Percentiles rank a stretch among this genome's conserved stretches.
Conservation (phyloP, 1,140 invertebrate species). For the Neuroterus valhalla region DNA sequence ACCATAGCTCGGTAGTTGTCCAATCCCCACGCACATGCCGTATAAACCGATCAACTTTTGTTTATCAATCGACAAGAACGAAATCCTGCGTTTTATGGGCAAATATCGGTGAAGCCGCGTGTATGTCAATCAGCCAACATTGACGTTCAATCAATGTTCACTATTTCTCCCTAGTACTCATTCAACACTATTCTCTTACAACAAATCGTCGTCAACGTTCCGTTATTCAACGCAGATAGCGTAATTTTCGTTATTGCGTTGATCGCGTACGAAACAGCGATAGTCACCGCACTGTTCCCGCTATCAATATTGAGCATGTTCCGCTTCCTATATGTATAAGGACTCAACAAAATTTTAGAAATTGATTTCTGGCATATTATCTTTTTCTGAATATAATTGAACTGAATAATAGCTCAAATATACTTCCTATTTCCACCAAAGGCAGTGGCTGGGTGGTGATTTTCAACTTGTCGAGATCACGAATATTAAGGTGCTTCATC, state of each 20-base stretch:
- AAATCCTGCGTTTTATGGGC: constrained; percentile 41
- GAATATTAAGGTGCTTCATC: too few species aligned
- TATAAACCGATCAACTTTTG: constrained; percentile 53
- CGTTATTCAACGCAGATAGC: constrained; percentile 19
- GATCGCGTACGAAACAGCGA: constrained; percentile 40
- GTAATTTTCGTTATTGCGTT: constrained; percentile 48
- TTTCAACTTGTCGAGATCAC: too few species aligned
- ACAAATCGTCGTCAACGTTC: constrained; percentile 12
- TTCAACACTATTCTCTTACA: constrained; percentile 1
- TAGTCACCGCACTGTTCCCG: not conserved
- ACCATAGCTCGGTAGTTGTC: not conserved
- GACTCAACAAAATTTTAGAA: too few species aligned
- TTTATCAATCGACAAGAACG: constrained; percentile 55
- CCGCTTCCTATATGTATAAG: too few species aligned
- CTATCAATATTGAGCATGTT: constrained; percentile 2
- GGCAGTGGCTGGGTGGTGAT: too few species aligned
- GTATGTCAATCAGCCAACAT: constrained; percentile 15
- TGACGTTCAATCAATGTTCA: constrained; percentile 38
- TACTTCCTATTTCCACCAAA: too few species aligned
- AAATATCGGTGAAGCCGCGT: constrained; percentile 7
- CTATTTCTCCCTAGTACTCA: constrained; percentile 32
- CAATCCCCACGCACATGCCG: constrained; percentile 34
- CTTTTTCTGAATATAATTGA: too few species aligned
- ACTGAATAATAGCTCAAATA: too few species aligned
- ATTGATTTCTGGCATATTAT: too few species aligned